Percentiles rank a stretch among this genome's conserved stretches.
phyloP scores from a whole-genome alignment of 2,888 invertebrate species.

The Exephanes ischioxanthus region DNA sequence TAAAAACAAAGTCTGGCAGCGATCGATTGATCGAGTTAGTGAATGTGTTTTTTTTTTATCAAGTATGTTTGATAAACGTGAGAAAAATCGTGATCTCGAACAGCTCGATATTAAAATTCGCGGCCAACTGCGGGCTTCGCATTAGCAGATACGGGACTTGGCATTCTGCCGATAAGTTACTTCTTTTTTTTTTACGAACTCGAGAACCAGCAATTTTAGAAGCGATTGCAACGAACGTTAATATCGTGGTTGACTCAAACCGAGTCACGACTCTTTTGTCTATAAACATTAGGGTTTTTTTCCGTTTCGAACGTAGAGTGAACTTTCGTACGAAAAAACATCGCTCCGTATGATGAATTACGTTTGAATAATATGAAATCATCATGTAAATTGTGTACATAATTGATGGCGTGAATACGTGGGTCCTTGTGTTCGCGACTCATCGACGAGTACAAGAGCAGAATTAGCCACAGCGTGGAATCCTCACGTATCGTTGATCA shows the following conservation, averaged over 20 bases:
- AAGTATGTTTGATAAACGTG: not conserved
- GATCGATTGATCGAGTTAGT: not conserved
- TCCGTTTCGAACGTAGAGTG: slow-evolving; percentile 18
- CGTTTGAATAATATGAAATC: slow-evolving; percentile 54
- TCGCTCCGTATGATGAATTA: slow-evolving; percentile 26
- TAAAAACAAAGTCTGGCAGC: not conserved
- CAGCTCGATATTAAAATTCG: not conserved
- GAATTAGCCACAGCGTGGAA: slow-evolving; percentile 16
- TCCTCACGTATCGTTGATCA: slow-evolving; percentile 41
- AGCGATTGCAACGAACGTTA: slow-evolving; percentile 9
- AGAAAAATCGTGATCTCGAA: slow-evolving; percentile 23
- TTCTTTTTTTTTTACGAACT: slow-evolving; percentile 6
- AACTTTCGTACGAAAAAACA: slow-evolving; percentile 33
- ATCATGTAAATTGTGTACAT: slow-evolving; percentile 73
- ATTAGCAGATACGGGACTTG: not conserved
- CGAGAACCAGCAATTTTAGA: slow-evolving; percentile 11
- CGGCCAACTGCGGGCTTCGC: not conserved
- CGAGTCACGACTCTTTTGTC: not conserved
- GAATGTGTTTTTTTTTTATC: not conserved
- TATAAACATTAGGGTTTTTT: not conserved
- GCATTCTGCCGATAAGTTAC: slow-evolving; percentile 14
- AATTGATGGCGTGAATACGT: slow-evolving; percentile 59
- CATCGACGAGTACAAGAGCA: slow-evolving; percentile 44
- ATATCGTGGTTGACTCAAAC: not conserved
- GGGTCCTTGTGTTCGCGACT: slow-evolving; percentile 45